phyloP scores from a whole-genome alignment of 2,113 vertebrate species.

The Myrmecobius fasciatus region DNA sequence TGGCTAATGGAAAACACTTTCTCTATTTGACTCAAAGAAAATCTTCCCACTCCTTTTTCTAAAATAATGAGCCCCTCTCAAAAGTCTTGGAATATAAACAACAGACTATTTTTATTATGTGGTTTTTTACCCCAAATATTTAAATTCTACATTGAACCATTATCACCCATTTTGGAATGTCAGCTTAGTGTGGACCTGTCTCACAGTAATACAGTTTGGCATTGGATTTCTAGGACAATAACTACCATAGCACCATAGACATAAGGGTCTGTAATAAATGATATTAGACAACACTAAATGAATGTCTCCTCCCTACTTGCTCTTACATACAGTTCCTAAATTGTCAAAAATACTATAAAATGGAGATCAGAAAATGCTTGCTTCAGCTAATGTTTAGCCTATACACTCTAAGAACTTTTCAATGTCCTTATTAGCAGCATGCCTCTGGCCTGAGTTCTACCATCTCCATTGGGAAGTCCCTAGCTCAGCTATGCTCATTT shows the following conservation, averaged over 20 bases:
- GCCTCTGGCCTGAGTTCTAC: not conserved
- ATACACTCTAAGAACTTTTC: not conserved
- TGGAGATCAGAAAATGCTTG: constrained; percentile 23
- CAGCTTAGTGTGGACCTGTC: constrained; percentile 24
- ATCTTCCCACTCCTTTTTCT: constrained; percentile 76
- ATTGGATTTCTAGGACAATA: not conserved
- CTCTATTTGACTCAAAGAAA: constrained; percentile 53
- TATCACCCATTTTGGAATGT: constrained; percentile 48
- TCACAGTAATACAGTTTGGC: not conserved
- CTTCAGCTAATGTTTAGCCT: not conserved
- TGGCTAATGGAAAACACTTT: constrained; percentile 40
- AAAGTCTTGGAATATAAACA: constrained; percentile 73
- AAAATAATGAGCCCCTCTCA: constrained; percentile 67
- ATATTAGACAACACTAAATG: not conserved
- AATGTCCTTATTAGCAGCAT: not conserved
- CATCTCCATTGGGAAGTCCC: not conserved
- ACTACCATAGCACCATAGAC: not conserved
- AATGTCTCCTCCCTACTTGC: not conserved
- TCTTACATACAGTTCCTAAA: constrained; percentile 2
- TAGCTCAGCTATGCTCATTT: not conserved
- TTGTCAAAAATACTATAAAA: constrained; percentile 54
- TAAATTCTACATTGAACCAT: not conserved
- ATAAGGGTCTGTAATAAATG: not conserved
- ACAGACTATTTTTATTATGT: constrained; percentile 54
- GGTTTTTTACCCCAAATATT: constrained; percentile 53